These are phyloP conservation scores for Drosophila buzzatii DNA, from an alignment of 2,888 invertebrate species.

Conservation along the genomic window DNA sequence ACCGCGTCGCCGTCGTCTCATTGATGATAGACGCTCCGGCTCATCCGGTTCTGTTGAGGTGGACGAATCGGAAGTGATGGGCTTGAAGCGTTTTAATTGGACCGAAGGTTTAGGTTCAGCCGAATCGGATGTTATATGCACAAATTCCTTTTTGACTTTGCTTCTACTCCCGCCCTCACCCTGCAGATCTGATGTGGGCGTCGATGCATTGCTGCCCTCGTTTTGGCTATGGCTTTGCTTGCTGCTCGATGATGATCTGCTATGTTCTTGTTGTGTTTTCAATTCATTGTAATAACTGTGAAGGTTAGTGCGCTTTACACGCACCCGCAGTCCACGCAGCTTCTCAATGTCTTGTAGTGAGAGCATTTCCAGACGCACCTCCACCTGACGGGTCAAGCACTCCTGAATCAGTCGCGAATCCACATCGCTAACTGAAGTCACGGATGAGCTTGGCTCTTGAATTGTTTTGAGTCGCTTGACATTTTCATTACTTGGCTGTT, in stretches of 20 bases:
- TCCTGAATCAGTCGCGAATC: slow-evolving; percentile 47
- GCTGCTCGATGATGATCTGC: slow-evolving; percentile 7
- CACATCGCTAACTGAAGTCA: background rate
- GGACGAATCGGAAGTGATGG: slow-evolving; percentile 63
- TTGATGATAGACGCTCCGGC: background rate
- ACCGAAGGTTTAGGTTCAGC: slow-evolving; percentile 12
- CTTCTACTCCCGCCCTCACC: background rate
- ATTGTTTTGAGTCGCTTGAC: background rate
- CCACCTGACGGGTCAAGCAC: slow-evolving; percentile 47
- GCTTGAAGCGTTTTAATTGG: slow-evolving; percentile 43
- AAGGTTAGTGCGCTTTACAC: slow-evolving; percentile 62
- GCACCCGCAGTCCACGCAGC: slow-evolving; percentile 61
- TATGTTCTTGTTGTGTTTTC: background rate
- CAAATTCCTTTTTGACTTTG: slow-evolving; percentile 28
- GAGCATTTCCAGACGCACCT: slow-evolving; percentile 47
- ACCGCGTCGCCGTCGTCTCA: slow-evolving; percentile 32
- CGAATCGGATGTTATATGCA: slow-evolving; percentile 69
- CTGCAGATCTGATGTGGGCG: slow-evolving; percentile 26
- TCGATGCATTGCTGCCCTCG: slow-evolving; percentile 49
- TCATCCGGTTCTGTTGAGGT: slow-evolving; percentile 66
- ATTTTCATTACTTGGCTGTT: background rate
- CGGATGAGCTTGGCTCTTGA: background rate
- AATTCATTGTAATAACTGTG: slow-evolving; percentile 34
- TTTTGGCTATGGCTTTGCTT: slow-evolving; percentile 25
- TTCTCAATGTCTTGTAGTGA: slow-evolving; percentile 48